Evolutionary conservation across 1,140 invertebrate genomes (phyloP).

Genomic region (Pseudomyrmex concolor): DNA sequence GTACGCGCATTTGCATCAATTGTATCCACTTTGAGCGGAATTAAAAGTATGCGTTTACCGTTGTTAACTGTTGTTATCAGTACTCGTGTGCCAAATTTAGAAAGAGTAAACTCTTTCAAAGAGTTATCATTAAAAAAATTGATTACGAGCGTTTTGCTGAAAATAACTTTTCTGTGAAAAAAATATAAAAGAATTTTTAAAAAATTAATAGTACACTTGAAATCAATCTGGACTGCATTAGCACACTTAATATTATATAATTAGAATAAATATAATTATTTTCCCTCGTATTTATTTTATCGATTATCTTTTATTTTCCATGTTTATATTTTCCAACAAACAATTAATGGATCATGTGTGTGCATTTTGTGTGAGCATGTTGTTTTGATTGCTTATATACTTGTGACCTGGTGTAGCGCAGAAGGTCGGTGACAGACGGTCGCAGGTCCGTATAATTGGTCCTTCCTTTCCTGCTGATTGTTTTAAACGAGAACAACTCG

Average conservation of each 20-base stretch:
- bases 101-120: not conserved
- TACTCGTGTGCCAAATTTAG: not conserved
- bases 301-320: not conserved
- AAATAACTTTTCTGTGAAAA: not conserved
- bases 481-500: conserved; percentile 83
- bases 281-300: not conserved
- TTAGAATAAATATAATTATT: conserved; percentile 4
- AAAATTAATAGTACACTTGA: not conserved
- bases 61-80: not conserved
- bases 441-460: conserved; percentile 80
- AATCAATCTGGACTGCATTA: not conserved
- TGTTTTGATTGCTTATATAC: conserved; percentile 48
- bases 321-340: not conserved
- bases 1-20: not conserved
- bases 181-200: not conserved
- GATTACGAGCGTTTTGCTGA: not conserved
- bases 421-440: conserved; percentile 74
- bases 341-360: conserved; percentile 11
- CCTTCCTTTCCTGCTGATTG: conserved; percentile 83
- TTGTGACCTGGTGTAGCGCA: conserved; percentile 53
- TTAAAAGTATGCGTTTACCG: conserved; percentile 4
- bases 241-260: not conserved
- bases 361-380: not conserved
- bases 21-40: not conserved
- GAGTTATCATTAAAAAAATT: not conserved